phyloP scores from a whole-genome alignment of 2,797 vertebrate genomes.

The Notoglanidium macrostoma region DNA sequence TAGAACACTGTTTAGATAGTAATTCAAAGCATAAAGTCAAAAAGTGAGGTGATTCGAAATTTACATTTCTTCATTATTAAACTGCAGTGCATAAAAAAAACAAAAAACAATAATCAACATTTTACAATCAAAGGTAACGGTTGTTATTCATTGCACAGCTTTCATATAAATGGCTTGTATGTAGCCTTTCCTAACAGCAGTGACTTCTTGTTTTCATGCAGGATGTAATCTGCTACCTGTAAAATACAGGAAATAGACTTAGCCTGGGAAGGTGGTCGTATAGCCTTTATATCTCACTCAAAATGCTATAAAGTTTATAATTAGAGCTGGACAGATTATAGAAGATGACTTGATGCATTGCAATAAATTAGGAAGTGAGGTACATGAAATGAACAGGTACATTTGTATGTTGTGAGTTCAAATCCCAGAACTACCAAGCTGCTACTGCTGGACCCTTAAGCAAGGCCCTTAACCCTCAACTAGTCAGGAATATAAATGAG shows the following conservation, averaged over 20 bases:
- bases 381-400: neutral
- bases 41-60: neutral
- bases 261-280: slow-evolving; percentile 46
- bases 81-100: neutral
- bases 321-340: slow-evolving; percentile 38
- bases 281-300: slow-evolving; percentile 49
- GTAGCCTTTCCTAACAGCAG: neutral
- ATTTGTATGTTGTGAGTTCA: neutral
- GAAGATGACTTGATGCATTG: neutral
- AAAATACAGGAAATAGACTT: slow-evolving; percentile 50
- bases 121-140: neutral
- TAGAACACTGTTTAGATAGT: neutral
- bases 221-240: slow-evolving; percentile 40
- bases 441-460: neutral
- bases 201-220: slow-evolving; percentile 17
- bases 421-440: neutral
- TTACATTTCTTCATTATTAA: neutral
- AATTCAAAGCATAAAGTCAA: neutral
- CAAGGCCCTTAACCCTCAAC: neutral
- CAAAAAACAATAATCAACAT: neutral
- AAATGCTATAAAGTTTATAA: slow-evolving; percentile 37
- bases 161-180: neutral
- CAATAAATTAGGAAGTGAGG: neutral
- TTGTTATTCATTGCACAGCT: neutral
- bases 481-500: neutral